These are phyloP conservation scores for Pyrrhosoma nymphula DNA, from an alignment of 2,888 invertebrate species.

Conservation along the genomic window DNA sequence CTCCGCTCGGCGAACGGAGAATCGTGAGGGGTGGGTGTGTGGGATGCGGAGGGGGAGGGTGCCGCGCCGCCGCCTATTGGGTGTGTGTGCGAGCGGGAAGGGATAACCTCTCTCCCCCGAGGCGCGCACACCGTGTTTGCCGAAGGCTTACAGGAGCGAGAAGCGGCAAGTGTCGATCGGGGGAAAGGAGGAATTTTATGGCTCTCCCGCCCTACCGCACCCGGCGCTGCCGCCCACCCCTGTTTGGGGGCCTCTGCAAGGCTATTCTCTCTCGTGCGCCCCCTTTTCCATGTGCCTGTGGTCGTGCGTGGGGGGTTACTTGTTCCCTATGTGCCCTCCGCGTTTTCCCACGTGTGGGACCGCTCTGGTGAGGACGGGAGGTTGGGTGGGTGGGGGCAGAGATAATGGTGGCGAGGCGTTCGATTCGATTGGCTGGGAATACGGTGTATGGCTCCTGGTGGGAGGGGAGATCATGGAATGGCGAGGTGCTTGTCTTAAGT, in stretches of 20 bases:
- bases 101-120: conserved; percentile 54
- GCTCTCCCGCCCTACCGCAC: conserved; percentile 36
- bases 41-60: background rate
- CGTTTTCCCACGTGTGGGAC: too few species aligned
- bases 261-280: background rate
- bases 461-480: background rate
- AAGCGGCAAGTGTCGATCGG: conserved; percentile 63
- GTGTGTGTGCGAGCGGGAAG: background rate
- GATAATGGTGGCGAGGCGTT: background rate
- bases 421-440: conserved; percentile 45
- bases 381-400: too few species aligned
- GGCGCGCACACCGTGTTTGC: conserved; percentile 52
- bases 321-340: too few species aligned
- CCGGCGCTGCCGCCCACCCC: background rate
- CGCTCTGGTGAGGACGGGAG: too few species aligned
- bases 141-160: conserved; percentile 60
- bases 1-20: background rate
- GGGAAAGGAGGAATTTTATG: conserved; percentile 53
- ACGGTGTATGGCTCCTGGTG: background rate
- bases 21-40: background rate
- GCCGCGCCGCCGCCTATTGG: background rate
- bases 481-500: too few species aligned
- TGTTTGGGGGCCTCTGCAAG: background rate
- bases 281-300: background rate
- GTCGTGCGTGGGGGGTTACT: background rate